Evolutionary conservation across 2,797 vertebrate species (phyloP).

Genomic region (Euthynnus affinis): DNA sequence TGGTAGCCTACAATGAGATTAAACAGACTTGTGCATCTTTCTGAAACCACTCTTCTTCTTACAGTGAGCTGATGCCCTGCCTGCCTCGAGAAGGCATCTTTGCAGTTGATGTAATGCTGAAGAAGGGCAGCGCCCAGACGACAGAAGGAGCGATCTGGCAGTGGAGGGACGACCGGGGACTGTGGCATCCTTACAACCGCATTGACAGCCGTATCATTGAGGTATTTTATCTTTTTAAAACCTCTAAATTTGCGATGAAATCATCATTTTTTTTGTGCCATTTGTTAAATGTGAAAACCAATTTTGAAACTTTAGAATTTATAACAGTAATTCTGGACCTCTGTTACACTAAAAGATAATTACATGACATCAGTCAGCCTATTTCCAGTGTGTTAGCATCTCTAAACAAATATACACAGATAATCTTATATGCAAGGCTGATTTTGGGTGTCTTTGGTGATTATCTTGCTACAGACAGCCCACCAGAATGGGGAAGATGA

Average conservation of each 20-base stretch:
- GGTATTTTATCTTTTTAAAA: slow-evolving; percentile 79
- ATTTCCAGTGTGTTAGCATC: neutral
- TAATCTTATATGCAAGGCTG: slow-evolving; percentile 25
- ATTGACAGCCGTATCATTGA: slow-evolving; percentile 99
- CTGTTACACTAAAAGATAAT: neutral
- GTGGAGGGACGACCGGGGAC: slow-evolving; percentile 97
- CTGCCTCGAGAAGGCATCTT: slow-evolving; percentile 99
- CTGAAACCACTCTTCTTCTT: slow-evolving; percentile 19
- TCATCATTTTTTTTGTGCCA: neutral
- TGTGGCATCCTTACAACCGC: slow-evolving; percentile 99
- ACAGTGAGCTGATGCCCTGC: slow-evolving; percentile 98
- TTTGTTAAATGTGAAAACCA: too few relatives aligned
- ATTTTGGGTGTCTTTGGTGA: slow-evolving; percentile 51
- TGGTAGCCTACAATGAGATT: neutral
- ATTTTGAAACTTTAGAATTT: neutral
- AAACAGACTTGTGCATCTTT: neutral
- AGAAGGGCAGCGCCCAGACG: slow-evolving; percentile 98
- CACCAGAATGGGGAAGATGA: slow-evolving; percentile 99
- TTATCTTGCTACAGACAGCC: slow-evolving; percentile 91
- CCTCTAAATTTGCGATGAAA: neutral
- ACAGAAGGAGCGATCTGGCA: slow-evolving; percentile 99
- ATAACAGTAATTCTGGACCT: neutral
- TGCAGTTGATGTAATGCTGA: slow-evolving; percentile 98
- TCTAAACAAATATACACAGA: neutral
- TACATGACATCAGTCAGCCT: slow-evolving; percentile 4